phyloP scores from a whole-genome alignment of 2,888 invertebrate genomes.

The Ormyrus nitidulus region DNA sequence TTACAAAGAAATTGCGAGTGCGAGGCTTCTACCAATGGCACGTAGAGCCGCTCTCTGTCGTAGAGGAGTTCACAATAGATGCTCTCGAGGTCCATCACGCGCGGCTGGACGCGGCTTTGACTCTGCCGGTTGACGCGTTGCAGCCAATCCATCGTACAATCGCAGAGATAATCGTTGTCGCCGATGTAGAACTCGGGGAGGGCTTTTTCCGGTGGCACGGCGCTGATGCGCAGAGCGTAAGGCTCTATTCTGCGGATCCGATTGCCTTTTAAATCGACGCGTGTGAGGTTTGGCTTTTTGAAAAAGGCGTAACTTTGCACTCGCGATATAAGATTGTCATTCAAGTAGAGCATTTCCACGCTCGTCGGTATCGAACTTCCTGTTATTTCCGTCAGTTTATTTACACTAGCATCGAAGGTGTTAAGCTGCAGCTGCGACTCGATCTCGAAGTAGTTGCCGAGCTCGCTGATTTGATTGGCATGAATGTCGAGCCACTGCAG shows the following conservation, averaged over 20 bases:
- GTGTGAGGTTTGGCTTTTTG: conserved; percentile 89
- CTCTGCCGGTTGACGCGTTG: conserved; percentile 86
- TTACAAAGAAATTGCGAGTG: conserved; percentile 90
- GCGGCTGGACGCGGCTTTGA: conserved; percentile 86
- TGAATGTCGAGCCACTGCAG: conserved; percentile 91
- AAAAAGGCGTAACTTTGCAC: conserved; percentile 92
- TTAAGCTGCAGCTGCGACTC: conserved; percentile 87
- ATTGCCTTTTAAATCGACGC: conserved; percentile 89
- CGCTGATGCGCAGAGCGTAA: conserved; percentile 85
- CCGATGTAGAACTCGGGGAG: conserved; percentile 90
- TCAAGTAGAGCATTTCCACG: conserved; percentile 86
- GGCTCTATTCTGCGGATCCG: conserved; percentile 86
- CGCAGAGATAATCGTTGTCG: conserved; percentile 91
- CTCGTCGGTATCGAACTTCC: conserved; percentile 90
- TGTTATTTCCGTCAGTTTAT: conserved; percentile 87
- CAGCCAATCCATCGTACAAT: conserved; percentile 94
- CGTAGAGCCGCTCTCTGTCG: conserved; percentile 84
- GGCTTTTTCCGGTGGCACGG: conserved; percentile 83
- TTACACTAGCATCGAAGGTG: conserved; percentile 89
- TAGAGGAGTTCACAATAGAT: conserved; percentile 89
- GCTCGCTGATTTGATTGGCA: conserved; percentile 87
- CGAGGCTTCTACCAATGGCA: conserved; percentile 86
- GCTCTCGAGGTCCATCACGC: conserved; percentile 88
- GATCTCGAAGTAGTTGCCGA: conserved; percentile 90
- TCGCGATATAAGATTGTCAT: conserved; percentile 88